Base-by-base conservation (phyloP, 2,888 invertebrate species). In the Cetonia aurata region DNA sequence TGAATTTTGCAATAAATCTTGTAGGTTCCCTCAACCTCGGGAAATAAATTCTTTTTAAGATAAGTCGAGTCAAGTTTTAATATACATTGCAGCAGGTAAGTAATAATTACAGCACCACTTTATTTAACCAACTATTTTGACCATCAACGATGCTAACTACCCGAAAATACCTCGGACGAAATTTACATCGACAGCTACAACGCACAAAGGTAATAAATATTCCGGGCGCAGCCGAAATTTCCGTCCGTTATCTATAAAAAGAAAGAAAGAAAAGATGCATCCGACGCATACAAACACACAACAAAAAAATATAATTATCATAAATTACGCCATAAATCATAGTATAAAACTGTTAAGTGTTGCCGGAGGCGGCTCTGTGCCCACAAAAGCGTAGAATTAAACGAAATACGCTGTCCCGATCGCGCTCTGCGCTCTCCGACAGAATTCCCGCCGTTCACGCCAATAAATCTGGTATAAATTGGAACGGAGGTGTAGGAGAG, bases 281-380 rank as follows among this genome's bases (percentile, higher is more conserved):
- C 25, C 17, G 25, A 53, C 53, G 53, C 25, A 53, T 31, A 31
- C 19, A 53, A 19, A 31, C 31, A n/a, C 12, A 48, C 6, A 56
- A 25, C 10, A 25, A 59, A 59, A 59, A 59, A 59, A 44, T 17
- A 25, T 59, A 59, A 59, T 59, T 59, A 44, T 59, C 44, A 59
- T 59, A 59, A 59, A 59, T 59, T 59, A 44, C 42, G 25, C 59
- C 44, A 59, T 59, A 59, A 59, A 59, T 59, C 59, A 59, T 59
- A 59, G 44, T 42, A 59, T 59, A 59, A 59, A 59, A 59, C 59
- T 59, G 59, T 59, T 59, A 59, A 59, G 59, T 59, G 59, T 59
- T 59, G 59, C 59, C 59, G 42, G 42, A 17, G 59, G 59, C 59
- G 25, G 25, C 17, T 59, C 42, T 59, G 42, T 59, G 44, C 59